Conservation (phyloP, 2,888 invertebrate species). For the Onchidella celtica region DNA sequence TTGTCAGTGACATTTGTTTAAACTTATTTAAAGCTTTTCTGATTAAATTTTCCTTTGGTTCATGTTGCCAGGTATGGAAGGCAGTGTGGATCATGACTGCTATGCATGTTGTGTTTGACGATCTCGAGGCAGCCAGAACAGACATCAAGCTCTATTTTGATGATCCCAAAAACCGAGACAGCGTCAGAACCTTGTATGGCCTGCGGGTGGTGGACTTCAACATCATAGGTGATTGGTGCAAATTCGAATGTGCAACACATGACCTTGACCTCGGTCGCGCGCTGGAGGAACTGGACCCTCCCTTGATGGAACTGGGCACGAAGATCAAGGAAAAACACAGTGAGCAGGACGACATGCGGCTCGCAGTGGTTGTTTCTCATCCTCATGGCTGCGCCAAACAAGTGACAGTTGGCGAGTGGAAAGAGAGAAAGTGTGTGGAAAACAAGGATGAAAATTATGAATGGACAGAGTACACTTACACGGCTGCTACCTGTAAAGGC, state of each 20-base stretch:
- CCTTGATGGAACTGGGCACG: neutral
- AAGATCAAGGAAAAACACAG: neutral
- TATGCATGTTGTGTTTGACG: slow-evolving; percentile 18
- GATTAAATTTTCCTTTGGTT: neutral
- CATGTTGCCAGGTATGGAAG: slow-evolving; percentile 9
- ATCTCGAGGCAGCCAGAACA: neutral
- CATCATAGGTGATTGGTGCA: slow-evolving; percentile 12
- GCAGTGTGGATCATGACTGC: slow-evolving; percentile 24
- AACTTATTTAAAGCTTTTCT: neutral
- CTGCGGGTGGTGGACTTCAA: slow-evolving; percentile 3
- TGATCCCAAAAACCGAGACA: neutral
- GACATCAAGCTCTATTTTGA: neutral
- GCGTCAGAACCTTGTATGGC: neutral
- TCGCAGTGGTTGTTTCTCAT: slow-evolving; percentile 22
- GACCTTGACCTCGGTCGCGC: slow-evolving; percentile 2
- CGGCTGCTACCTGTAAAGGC: slow-evolving; percentile 8
- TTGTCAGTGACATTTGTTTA: neutral
- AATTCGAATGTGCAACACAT: slow-evolving; percentile 25
- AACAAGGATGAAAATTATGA: neutral
- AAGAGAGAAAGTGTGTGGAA: neutral
- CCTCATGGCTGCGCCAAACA: slow-evolving; percentile 7
- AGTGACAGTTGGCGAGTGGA: slow-evolving; percentile 12
- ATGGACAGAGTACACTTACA: slow-evolving; percentile 15
- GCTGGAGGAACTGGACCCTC: neutral
- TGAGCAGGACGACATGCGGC: neutral